These are phyloP conservation scores for Leuciscus idus DNA, from an alignment of 2,113 vertebrate species.

Conservation along the genomic window DNA sequence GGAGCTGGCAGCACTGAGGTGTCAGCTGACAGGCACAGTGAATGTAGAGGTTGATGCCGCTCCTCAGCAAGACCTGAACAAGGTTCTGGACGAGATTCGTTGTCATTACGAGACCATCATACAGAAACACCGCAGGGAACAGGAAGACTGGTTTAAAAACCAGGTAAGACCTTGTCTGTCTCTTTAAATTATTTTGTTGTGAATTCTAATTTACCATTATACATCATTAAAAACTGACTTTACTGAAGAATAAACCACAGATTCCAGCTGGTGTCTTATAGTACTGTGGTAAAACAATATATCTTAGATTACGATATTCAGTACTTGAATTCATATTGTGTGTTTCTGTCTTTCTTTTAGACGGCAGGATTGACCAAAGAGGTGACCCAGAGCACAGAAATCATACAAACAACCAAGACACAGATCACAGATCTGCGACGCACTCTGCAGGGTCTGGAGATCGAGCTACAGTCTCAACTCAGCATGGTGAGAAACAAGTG, in stretches of 20 bases:
- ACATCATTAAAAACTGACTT: not conserved
- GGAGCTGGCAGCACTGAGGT: constrained; percentile 84
- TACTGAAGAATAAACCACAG: not conserved
- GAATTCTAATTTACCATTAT: not conserved
- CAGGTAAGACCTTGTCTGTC: constrained; percentile 76
- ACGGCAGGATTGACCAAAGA: constrained; percentile 82
- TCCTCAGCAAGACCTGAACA: constrained; percentile 87
- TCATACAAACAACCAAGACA: constrained; percentile 87
- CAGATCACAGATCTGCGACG: constrained; percentile 88
- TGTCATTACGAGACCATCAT: constrained; percentile 89
- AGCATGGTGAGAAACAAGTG: constrained; percentile 84
- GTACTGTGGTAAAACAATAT: not conserved
- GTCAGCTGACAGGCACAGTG: constrained; percentile 84
- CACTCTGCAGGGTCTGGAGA: constrained; percentile 90
- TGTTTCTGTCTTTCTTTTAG: constrained; percentile 68
- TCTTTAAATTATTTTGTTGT: not conserved
- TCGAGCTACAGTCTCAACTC: constrained; percentile 93
- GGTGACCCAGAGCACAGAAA: constrained; percentile 85
- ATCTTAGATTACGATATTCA: not conserved
- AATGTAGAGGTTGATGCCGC: constrained; percentile 92
- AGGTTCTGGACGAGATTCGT: constrained; percentile 88
- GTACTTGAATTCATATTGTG: constrained; percentile 4
- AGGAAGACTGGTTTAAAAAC: constrained; percentile 85
- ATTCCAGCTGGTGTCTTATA: not conserved
- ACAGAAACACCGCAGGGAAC: constrained; percentile 91